Conservation (phyloP, 92 coral and sea anemone species). For the Paramuricea clavata region DNA sequence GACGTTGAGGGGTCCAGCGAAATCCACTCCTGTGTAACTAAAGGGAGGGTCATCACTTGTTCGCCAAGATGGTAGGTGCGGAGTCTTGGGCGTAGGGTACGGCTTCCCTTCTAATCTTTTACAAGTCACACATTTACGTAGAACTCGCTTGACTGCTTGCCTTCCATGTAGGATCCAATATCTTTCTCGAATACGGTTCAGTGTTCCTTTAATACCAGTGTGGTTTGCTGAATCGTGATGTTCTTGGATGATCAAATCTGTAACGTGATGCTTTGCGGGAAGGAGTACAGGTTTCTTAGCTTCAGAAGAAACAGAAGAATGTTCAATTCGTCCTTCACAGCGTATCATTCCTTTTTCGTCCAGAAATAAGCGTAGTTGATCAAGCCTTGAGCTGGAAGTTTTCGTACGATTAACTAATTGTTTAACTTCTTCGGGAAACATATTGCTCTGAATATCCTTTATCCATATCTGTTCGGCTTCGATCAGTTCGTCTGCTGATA, state of each 20-base stretch:
- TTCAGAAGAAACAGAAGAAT: background rate
- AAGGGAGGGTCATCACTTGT: constrained; percentile 30
- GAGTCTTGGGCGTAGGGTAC: constrained; percentile 50
- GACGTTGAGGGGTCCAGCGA: constrained; percentile 54
- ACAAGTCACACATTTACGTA: too few relatives aligned
- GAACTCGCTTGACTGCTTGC: constrained; percentile 48
- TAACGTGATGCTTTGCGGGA: constrained; percentile 44
- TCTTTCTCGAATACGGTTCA: constrained; percentile 49
- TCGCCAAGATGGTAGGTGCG: constrained; percentile 46
- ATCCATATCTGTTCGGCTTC: constrained; percentile 16
- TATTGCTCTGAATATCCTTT: background rate
- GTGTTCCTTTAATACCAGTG: constrained; percentile 65
- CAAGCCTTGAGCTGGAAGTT: background rate
- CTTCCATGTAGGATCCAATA: constrained; percentile 62
- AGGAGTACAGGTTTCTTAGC: constrained; percentile 41
- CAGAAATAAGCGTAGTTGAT: background rate
- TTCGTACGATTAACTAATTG: background rate
- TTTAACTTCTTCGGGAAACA: background rate
- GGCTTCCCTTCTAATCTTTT: constrained; percentile 48
- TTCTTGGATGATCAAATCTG: constrained; percentile 38
- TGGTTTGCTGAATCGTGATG: constrained; percentile 45
- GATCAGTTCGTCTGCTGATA: background rate
- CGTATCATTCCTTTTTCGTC: constrained; percentile 13
- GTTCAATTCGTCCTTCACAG: constrained; percentile 19
- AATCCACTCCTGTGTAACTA: constrained; percentile 55